Conservation (phyloP, 2,888 invertebrate genomes). For the Andrena bicolor region DNA sequence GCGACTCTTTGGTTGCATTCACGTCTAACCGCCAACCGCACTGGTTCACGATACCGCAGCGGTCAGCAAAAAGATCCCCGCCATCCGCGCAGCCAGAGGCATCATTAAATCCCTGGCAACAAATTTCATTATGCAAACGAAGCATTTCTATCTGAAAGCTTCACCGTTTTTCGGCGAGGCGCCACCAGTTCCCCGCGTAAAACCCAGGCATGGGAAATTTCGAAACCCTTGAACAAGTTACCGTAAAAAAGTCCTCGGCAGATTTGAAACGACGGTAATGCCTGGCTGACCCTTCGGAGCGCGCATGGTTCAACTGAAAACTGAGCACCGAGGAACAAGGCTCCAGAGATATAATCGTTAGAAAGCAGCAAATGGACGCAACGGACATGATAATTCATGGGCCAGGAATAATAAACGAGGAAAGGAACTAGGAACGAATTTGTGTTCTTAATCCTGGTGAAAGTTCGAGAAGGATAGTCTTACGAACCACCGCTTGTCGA, state of each 20-base stretch:
- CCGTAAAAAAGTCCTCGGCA: conserved; percentile 16
- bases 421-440: conserved; percentile 37
- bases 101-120: conserved; percentile 54
- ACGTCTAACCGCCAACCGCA: conserved; percentile 67
- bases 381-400: conserved; percentile 38
- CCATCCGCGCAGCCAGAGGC: conserved; percentile 25
- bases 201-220: conserved; percentile 15
- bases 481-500: background rate
- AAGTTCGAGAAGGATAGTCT: conserved; percentile 30
- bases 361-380: conserved; percentile 40
- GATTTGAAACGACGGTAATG: conserved; percentile 58
- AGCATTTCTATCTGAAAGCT: conserved; percentile 12
- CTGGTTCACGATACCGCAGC: conserved; percentile 58
- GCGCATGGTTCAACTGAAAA: conserved; percentile 1
- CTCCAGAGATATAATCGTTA: conserved; percentile 47
- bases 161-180: background rate
- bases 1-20: conserved; percentile 54
- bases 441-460: conserved; percentile 36
- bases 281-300: conserved; percentile 17
- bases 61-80: conserved; percentile 38
- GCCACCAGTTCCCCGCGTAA: background rate
- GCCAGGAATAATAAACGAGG: conserved; percentile 24
- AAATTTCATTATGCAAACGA: conserved; percentile 67
- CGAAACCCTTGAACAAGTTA: background rate
- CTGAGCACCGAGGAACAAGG: conserved; percentile 34